Conservation (phyloP, 2,113 vertebrate species). For the Pelusios castaneus region DNA sequence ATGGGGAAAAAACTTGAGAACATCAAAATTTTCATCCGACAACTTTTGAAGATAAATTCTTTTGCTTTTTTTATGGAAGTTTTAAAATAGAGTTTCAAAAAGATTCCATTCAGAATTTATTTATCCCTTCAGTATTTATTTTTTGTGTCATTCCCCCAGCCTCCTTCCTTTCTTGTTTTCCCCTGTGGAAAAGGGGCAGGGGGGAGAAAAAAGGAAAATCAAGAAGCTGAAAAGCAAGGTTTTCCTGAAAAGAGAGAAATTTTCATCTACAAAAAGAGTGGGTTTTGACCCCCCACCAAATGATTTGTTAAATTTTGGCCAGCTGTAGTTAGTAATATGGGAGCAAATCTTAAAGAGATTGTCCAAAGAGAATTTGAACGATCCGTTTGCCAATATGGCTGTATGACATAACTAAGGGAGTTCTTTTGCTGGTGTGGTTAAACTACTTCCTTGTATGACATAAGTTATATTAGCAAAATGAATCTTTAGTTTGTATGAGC, state of each 20-base stretch:
- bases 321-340: slow-evolving; percentile 18
- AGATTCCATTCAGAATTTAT: not conserved
- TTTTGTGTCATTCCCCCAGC: not conserved
- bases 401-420: not conserved
- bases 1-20: slow-evolving; percentile 25
- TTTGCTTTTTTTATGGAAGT: not conserved
- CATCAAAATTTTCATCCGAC: slow-evolving; percentile 20
- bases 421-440: not conserved
- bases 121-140: not conserved
- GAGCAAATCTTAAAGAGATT: slow-evolving; percentile 15
- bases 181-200: not conserved
- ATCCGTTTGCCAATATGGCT: not conserved
- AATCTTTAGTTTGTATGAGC: not conserved
- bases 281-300: not conserved
- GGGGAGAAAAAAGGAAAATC: not conserved
- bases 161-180: not conserved
- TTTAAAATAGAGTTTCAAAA: too few relatives aligned
- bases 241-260: not conserved
- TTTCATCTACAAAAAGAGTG: not conserved
- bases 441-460: not conserved
- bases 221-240: not conserved
- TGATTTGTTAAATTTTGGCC: not conserved
- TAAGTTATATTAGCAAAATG: not conserved
- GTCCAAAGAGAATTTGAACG: not conserved
- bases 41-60: not conserved